Evolutionary conservation across 2,113 vertebrate genomes (phyloP).

Genomic region (Phrynocephalus versicolor): DNA sequence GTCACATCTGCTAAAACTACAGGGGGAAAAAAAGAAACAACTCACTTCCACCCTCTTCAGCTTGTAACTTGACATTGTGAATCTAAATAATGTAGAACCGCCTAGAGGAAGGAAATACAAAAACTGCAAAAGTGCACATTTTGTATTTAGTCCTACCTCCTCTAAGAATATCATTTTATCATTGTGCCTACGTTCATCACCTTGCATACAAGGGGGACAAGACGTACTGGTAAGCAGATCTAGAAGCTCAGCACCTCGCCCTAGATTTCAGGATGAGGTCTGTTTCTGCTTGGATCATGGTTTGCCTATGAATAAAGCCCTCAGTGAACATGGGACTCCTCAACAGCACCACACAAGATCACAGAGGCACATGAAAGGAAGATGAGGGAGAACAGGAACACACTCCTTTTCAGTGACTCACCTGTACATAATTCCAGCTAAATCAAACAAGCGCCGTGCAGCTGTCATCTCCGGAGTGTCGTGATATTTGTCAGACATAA

Average conservation of each 20-base stretch:
- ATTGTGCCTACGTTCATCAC: not conserved
- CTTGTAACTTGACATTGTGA: not conserved
- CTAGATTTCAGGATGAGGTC: too few species aligned
- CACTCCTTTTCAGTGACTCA: slow-evolving; percentile 55
- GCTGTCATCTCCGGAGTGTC: slow-evolving; percentile 84
- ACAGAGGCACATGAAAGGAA: not conserved
- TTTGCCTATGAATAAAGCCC: not conserved
- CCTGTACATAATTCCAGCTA: slow-evolving; percentile 85
- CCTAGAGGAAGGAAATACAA: not conserved
- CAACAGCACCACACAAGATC: not conserved
- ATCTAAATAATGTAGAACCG: not conserved
- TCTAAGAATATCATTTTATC: not conserved
- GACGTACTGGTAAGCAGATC: not conserved
- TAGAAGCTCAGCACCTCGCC: too few species aligned
- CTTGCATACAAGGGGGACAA: not conserved
- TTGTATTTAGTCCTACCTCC: not conserved
- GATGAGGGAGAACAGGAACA: not conserved
- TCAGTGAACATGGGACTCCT: not conserved
- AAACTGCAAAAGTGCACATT: not conserved
- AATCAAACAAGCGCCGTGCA: slow-evolving; percentile 83
- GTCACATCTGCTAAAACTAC: not conserved
- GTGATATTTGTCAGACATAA: slow-evolving; percentile 94
- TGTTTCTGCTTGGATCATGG: too few species aligned
- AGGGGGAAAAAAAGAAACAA: not conserved
- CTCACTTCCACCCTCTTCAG: not conserved